Percentiles rank a stretch among this genome's conserved stretches.
These are phyloP conservation scores for Tipula unca DNA, from an alignment of 2,888 invertebrate genomes.

Conservation along the genomic window DNA sequence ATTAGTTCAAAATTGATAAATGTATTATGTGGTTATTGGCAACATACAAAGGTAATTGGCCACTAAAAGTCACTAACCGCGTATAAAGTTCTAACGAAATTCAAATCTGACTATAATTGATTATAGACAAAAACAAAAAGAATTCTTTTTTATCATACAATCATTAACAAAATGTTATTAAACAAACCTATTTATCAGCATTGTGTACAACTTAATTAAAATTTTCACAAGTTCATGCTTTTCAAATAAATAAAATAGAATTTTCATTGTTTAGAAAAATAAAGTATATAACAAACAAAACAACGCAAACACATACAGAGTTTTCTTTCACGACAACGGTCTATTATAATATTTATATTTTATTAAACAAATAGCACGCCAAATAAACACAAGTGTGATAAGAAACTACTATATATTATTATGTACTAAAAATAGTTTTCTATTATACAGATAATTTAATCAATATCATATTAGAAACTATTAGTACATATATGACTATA, in stretches of 20 bases:
- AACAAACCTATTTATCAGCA: neutral
- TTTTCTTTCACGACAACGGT: neutral
- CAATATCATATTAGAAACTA: neutral
- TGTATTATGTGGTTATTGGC: neutral
- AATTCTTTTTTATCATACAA: neutral
- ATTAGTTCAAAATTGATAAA: no score
- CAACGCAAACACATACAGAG: neutral
- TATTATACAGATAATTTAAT: neutral
- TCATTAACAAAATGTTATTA: neutral
- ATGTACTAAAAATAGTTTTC: neutral
- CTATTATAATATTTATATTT: neutral
- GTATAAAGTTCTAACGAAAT: neutral
- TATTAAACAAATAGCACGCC: neutral
- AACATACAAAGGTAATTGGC: neutral
- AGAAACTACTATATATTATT: neutral
- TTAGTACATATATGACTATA: neutral
- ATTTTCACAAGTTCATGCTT: neutral
- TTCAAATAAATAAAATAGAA: neutral
- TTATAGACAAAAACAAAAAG: neutral
- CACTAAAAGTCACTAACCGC: neutral
- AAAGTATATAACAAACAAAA: neutral
- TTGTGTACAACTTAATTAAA: neutral
- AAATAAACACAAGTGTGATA: neutral
- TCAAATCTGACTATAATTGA: neutral
- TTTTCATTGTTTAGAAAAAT: neutral